Percentiles rank a stretch among this genome's conserved stretches.
These are phyloP conservation scores for Eptatretus burgeri DNA, from an alignment of 2,113 vertebrate genomes.

Conservation along the genomic window DNA sequence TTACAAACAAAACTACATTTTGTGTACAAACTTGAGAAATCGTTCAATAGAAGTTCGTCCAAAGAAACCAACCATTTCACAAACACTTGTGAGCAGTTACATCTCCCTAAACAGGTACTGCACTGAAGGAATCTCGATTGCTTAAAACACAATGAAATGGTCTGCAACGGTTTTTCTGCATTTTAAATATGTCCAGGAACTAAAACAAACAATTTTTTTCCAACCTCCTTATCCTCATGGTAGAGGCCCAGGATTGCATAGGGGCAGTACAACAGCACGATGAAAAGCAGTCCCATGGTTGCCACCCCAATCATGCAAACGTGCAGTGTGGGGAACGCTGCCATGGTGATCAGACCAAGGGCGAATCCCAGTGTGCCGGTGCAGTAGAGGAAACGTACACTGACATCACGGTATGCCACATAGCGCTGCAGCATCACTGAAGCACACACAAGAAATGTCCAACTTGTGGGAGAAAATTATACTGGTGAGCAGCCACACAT, in stretches of 20 bases:
- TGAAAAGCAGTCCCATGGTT: slow-evolving; percentile 67
- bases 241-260: slow-evolving; percentile 81
- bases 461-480: not conserved
- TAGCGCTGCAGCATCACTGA: slow-evolving; percentile 75
- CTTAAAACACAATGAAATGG: no score
- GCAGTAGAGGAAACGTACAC: slow-evolving; percentile 60
- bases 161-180: no score
- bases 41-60: no score
- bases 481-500: not conserved
- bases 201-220: no score
- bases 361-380: slow-evolving; percentile 63
- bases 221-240: slow-evolving; percentile 66
- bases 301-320: slow-evolving; percentile 75
- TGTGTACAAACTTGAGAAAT: no score
- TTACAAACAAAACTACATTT: no score
- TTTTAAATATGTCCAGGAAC: no score
- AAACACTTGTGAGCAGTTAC: no score
- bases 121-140: no score
- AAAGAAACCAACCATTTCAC: no score
- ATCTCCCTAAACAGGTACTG: no score
- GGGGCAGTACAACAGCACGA: slow-evolving; percentile 92
- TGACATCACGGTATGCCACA: slow-evolving; percentile 65
- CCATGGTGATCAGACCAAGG: slow-evolving; percentile 57
- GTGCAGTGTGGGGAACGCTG: slow-evolving; percentile 58
- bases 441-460: not conserved